Evolutionary conservation across 1,140 invertebrate genomes (phyloP).

Genomic region (Mycetomoellerius zeteki): DNA sequence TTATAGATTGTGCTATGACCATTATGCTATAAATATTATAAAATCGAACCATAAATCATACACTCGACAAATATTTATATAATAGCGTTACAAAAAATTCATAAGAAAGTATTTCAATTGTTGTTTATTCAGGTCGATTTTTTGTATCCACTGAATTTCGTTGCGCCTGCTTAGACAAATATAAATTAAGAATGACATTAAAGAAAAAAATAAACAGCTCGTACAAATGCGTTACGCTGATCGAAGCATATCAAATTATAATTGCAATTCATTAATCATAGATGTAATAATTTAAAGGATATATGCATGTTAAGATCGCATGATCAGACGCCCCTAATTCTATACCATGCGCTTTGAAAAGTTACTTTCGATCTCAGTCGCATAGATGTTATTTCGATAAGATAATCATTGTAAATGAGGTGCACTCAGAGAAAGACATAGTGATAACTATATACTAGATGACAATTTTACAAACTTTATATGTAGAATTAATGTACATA

Average conservation of each 20-base stretch:
- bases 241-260: background rate
- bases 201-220: background rate
- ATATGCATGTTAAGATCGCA: conserved; percentile 18
- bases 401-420: too few species aligned
- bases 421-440: too few species aligned
- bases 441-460: too few species aligned
- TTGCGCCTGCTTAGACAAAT: background rate
- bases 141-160: background rate
- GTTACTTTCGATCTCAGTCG: too few species aligned
- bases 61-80: background rate
- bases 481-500: too few species aligned
- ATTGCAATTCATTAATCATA: conserved; percentile 31
- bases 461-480: too few species aligned
- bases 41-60: background rate
- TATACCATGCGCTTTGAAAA: background rate
- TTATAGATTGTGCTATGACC: conserved; percentile 13
- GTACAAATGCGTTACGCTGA: background rate
- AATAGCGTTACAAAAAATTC: background rate
- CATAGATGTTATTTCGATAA: too few species aligned
- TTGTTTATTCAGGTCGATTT: background rate
- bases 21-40: background rate
- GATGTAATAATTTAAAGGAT: conserved; percentile 6
- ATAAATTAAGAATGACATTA: background rate
- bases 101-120: background rate
- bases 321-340: conserved; percentile 14